phyloP scores from a whole-genome alignment of 2,797 vertebrate genomes.

The Pogonophryne albipinna region DNA sequence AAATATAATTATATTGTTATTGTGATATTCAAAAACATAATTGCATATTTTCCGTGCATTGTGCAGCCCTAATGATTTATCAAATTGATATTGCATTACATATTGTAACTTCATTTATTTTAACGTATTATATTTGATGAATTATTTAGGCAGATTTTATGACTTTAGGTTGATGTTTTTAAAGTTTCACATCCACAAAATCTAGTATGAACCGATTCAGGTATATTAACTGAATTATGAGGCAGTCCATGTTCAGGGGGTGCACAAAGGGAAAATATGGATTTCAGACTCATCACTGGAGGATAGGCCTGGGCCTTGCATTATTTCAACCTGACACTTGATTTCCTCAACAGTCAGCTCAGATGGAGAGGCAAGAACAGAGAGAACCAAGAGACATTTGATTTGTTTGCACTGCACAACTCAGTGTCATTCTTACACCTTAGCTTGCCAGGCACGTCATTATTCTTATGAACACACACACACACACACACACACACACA shows the following conservation, averaged over 20 bases:
- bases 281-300: conserved; percentile 30
- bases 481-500: too few relatives aligned
- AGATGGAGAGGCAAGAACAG: conserved; percentile 52
- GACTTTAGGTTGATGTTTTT: background rate
- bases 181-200: background rate
- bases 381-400: conserved; percentile 48
- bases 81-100: background rate
- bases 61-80: too few relatives aligned
- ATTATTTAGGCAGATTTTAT: background rate
- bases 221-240: conserved; percentile 17
- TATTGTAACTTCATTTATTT: background rate
- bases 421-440: conserved; percentile 60
- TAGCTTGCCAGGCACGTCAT: conserved; percentile 48
- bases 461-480: conserved; percentile 38
- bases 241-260: conserved; percentile 8
- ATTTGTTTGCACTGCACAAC: conserved; percentile 56
- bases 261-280: conserved; percentile 37
- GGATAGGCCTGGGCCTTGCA: conserved; percentile 33
- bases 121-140: background rate
- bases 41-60: too few relatives aligned
- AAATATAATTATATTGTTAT: too few relatives aligned
- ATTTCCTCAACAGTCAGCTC: conserved; percentile 49
- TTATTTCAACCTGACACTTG: conserved; percentile 60
- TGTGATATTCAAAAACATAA: too few relatives aligned
- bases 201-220: conserved; percentile 3